These are phyloP conservation scores for Sanderia malayensis DNA, from an alignment of 30 jellyfish, hydroid and myxozoan genomes.

Conservation along the genomic window DNA sequence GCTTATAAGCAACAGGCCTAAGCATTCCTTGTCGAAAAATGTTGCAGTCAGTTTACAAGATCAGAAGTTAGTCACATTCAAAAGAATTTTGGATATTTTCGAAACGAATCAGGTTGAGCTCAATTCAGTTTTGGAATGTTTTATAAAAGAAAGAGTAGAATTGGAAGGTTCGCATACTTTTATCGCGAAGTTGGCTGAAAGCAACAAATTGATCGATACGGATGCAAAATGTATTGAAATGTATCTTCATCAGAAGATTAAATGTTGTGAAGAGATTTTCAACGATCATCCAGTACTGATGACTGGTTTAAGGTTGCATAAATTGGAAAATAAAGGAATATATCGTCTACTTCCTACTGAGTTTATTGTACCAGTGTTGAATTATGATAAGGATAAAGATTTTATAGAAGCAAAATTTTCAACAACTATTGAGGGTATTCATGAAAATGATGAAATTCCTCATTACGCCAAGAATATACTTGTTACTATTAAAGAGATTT, in stretches of 20 bases:
- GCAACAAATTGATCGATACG: background rate
- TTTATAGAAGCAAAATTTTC: conserved; percentile 7
- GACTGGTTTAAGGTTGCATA: conserved; percentile 48
- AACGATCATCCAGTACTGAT: conserved; percentile 16
- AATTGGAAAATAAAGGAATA: conserved; percentile 3
- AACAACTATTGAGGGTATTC: conserved; percentile 37
- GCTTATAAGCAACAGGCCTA: background rate
- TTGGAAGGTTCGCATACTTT: conserved; percentile 5
- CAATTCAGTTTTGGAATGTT: background rate
- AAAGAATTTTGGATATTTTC: conserved; percentile 21
- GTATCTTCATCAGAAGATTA: conserved; percentile 47
- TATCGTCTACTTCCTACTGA: conserved; percentile 52
- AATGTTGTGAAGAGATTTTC: conserved; percentile 23
- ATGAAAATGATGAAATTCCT: conserved; percentile 33
- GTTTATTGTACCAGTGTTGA: conserved; percentile 28
- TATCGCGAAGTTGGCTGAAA: conserved; percentile 14
- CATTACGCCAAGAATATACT: conserved; percentile 37
- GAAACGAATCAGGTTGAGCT: conserved; percentile 32
- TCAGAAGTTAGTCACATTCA: background rate
- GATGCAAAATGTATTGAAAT: conserved; percentile 23
- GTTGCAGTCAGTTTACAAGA: background rate
- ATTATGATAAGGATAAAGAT: conserved; percentile 3
- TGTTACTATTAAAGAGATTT: conserved; percentile 21
- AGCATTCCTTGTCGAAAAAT: background rate
- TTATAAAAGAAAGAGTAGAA: background rate